A percentile compares a stretch with the other conserved stretches of the same genome.
These are phyloP conservation scores for Drosophila sp. DNA, from an alignment of 1,140 invertebrate genomes.

Conservation along the genomic window DNA sequence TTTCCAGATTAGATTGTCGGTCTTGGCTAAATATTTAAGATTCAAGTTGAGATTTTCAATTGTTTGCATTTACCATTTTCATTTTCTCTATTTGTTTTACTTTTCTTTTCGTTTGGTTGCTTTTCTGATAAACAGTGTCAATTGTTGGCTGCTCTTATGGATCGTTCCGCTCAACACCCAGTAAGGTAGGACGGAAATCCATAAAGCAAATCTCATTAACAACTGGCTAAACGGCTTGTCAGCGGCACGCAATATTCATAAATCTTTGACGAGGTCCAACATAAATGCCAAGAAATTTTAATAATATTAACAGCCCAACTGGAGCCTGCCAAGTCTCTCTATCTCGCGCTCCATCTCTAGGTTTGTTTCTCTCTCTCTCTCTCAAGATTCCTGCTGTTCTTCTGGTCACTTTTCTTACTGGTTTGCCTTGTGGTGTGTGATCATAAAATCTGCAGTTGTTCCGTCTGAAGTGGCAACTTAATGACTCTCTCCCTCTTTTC, in stretches of 20 bases:
- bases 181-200: slow-evolving; percentile 12
- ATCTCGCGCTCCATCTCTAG: not conserved
- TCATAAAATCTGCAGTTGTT: slow-evolving; percentile 45
- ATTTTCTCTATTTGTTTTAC: not conserved
- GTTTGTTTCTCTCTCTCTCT: not conserved
- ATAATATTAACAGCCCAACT: slow-evolving; percentile 26
- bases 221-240: slow-evolving; percentile 38
- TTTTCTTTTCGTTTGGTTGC: slow-evolving; percentile 11
- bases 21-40: not conserved
- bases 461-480: slow-evolving; percentile 25
- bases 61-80: not conserved
- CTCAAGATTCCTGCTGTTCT: slow-evolving; percentile 30
- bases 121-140: slow-evolving; percentile 14
- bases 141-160: not conserved
- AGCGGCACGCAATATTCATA: slow-evolving; percentile 34
- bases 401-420: slow-evolving; percentile 29
- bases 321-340: not conserved
- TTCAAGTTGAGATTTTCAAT: slow-evolving; percentile 7
- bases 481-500: slow-evolving; percentile 20
- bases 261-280: slow-evolving; percentile 15
- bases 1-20: not conserved
- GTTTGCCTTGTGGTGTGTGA: slow-evolving; percentile 68
- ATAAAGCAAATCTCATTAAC: slow-evolving; percentile 41
- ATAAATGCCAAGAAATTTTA: slow-evolving; percentile 33
- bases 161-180: not conserved